Conservation (phyloP, 1,140 invertebrate species). For the Zaprionus davidi region DNA sequence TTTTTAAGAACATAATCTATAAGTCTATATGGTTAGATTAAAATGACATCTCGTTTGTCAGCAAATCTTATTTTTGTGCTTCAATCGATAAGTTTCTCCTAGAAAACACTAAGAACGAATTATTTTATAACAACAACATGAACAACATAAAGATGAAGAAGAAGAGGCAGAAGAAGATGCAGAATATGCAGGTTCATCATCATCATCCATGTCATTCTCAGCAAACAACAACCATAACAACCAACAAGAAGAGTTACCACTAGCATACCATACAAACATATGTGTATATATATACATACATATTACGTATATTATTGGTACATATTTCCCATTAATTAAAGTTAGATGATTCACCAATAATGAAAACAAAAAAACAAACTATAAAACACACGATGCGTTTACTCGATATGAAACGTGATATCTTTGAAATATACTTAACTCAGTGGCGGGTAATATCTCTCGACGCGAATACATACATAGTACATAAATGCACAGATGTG, state of each 20-base stretch:
- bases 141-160: conserved; percentile 26
- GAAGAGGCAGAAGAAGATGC: neutral
- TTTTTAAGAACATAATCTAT: conserved; percentile 70
- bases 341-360: conserved; percentile 75
- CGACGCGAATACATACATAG: conserved; percentile 17
- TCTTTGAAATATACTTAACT: conserved; percentile 76
- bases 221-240: conserved; percentile 19
- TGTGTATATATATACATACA: conserved; percentile 39
- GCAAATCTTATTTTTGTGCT: conserved; percentile 77
- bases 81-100: conserved; percentile 77
- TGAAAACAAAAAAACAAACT: conserved; percentile 41
- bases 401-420: conserved; percentile 73
- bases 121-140: conserved; percentile 60
- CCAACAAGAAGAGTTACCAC: conserved; percentile 39
- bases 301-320: conserved; percentile 62
- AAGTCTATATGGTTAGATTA: conserved; percentile 73
- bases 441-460: conserved; percentile 76
- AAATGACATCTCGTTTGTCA: conserved; percentile 68
- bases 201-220: conserved; percentile 49
- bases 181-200: conserved; percentile 9
- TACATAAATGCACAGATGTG: conserved; percentile 12
- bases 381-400: conserved; percentile 61
- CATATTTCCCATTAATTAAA: conserved; percentile 76
- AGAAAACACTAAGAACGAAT: conserved; percentile 56
- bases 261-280: conserved; percentile 45